Conservation (phyloP, 2,888 invertebrate genomes). For the Meganola albula region DNA sequence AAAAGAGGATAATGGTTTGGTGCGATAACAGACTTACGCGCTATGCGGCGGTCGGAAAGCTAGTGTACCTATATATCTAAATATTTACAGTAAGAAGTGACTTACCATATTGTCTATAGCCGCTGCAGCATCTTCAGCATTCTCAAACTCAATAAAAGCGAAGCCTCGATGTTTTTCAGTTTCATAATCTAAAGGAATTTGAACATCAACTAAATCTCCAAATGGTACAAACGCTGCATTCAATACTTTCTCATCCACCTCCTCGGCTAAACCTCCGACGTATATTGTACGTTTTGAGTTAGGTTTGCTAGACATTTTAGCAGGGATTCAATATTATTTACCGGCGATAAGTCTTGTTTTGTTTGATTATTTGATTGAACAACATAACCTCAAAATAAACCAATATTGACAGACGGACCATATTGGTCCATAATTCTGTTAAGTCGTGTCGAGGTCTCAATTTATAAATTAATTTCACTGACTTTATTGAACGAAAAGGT, state of each 20-base stretch:
- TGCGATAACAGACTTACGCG: too few species aligned
- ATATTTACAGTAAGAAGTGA: not conserved
- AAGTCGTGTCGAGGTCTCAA: too few species aligned
- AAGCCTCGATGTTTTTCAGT: constrained; percentile 98
- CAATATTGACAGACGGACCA: constrained; percentile 5
- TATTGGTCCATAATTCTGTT: too few species aligned
- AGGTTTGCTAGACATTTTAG: constrained; percentile 67
- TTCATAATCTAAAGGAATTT: constrained; percentile 98
- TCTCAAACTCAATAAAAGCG: constrained; percentile 98
- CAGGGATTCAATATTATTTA: not conserved
- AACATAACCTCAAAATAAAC: constrained; percentile 19
- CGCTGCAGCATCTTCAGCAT: constrained; percentile 97
- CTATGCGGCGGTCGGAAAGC: too few species aligned
- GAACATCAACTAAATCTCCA: constrained; percentile 98
- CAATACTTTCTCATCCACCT: constrained; percentile 96
- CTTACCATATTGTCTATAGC: constrained; percentile 99
- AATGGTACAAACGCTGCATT: constrained; percentile 99
- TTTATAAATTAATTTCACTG: too few species aligned
- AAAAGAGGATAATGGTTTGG: too few species aligned
- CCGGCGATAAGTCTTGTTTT: constrained; percentile 16
- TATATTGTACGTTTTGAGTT: constrained; percentile 90
- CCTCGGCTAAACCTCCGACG: constrained; percentile 93
- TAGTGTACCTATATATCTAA: too few species aligned
- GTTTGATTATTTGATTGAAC: constrained; percentile 13
- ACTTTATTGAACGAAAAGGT: too few species aligned